phyloP scores from a whole-genome alignment of 1,140 invertebrate genomes.

The Hypothenemus hampei region DNA sequence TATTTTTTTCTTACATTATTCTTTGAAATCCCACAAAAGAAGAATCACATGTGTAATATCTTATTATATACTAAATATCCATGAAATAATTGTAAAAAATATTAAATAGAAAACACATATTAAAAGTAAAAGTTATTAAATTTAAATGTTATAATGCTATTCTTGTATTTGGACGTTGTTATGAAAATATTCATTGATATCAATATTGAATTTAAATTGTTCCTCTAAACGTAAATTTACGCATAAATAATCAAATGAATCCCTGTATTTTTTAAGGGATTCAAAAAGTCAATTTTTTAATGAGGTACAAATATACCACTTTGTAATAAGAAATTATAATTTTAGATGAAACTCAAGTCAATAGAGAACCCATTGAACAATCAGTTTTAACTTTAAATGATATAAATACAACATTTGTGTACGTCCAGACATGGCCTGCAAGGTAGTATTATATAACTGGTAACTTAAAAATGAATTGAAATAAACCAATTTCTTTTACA shows the following conservation, averaged over 20 bases:
- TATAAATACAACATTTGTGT: constrained; percentile 40
- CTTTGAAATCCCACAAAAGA: not conserved
- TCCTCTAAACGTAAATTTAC: not conserved
- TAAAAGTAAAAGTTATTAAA: too few relatives aligned
- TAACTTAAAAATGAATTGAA: not conserved
- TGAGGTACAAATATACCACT: not conserved
- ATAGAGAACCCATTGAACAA: constrained; percentile 40
- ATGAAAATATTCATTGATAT: not conserved
- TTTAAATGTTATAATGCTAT: not conserved
- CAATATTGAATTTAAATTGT: not conserved
- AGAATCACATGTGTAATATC: not conserved
- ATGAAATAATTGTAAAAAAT: too few relatives aligned
- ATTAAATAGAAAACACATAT: too few relatives aligned
- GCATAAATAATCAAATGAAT: not conserved
- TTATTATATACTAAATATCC: not conserved
- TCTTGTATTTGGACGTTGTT: not conserved
- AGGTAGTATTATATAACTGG: constrained; percentile 32
- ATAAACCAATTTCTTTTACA: constrained; percentile 44
- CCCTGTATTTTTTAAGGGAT: not conserved
- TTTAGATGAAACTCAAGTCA: constrained; percentile 43
- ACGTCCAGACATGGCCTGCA: constrained; percentile 44
- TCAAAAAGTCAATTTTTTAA: not conserved
- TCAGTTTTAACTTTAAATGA: constrained; percentile 40
- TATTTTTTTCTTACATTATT: not conserved
- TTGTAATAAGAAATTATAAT: constrained; percentile 13